phyloP scores from a whole-genome alignment of 1,140 invertebrate genomes.

The Caenorhabditis briggsae region DNA sequence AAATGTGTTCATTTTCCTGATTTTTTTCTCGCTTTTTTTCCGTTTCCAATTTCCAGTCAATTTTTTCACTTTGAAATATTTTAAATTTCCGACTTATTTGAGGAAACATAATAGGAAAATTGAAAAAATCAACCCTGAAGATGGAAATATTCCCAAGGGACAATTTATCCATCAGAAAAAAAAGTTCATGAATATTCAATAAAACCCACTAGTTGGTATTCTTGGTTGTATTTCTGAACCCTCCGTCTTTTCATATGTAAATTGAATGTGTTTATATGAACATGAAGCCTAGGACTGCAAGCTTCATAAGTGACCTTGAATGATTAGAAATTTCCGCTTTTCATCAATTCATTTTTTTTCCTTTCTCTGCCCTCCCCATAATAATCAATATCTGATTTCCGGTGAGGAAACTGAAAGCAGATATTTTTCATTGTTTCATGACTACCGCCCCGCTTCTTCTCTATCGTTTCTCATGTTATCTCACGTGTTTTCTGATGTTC shows the following conservation, averaged over 20 bases:
- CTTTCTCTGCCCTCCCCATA: neutral
- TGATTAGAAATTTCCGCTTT: neutral
- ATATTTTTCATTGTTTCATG: conserved; percentile 4
- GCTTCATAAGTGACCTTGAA: neutral
- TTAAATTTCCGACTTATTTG: no score
- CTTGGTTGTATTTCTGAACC: neutral
- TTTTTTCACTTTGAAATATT: no score
- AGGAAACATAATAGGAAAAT: no score
- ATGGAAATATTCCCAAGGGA: neutral
- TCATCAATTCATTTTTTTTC: neutral
- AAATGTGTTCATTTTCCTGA: no score
- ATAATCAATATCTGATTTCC: conserved; percentile 4
- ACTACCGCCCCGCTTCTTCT: neutral
- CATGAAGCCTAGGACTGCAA: neutral
- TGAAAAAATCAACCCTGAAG: neutral
- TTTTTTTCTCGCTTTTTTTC: neutral
- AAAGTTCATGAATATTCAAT: conserved; percentile 39
- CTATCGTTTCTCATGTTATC: conserved; percentile 22
- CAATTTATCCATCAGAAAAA: neutral
- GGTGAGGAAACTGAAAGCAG: conserved; percentile 12
- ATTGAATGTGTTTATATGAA: neutral
- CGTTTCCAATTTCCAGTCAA: no score
- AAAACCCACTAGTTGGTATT: neutral
- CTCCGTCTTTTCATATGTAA: conserved; percentile 1
- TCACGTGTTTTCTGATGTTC: conserved; percentile 42